These are phyloP conservation scores for Drosophila suboccidentalis DNA, from an alignment of 2,888 invertebrate species.

Conservation along the genomic window DNA sequence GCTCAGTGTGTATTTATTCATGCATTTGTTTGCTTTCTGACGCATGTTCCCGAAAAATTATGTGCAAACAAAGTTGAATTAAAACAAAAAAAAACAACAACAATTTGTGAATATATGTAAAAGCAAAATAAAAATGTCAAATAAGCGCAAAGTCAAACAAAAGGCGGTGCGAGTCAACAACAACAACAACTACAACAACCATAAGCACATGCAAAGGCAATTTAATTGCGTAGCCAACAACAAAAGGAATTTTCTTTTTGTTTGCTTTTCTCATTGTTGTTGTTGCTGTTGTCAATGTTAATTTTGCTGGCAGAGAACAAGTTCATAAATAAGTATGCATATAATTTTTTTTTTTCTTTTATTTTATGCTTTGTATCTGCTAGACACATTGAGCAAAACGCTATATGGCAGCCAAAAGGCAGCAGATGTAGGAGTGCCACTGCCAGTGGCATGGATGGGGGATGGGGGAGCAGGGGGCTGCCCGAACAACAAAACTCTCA, in stretches of 20 bases:
- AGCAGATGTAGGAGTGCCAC: neutral
- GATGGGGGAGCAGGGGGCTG: neutral
- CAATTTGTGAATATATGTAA: slow-evolving; percentile 18
- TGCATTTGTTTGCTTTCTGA: slow-evolving; percentile 79
- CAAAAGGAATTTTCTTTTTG: slow-evolving; percentile 48
- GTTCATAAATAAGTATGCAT: slow-evolving; percentile 77
- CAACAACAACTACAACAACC: slow-evolving; percentile 28
- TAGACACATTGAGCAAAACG: slow-evolving; percentile 50
- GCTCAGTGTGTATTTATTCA: slow-evolving; percentile 70
- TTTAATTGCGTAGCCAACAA: slow-evolving; percentile 74
- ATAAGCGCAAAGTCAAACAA: slow-evolving; percentile 80
- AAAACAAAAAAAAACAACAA: slow-evolving; percentile 49
- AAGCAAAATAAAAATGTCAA: slow-evolving; percentile 75
- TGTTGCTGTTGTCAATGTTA: slow-evolving; percentile 71
- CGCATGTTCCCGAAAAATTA: slow-evolving; percentile 80
- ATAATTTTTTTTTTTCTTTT: slow-evolving; percentile 53
- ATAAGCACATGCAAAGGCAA: slow-evolving; percentile 58
- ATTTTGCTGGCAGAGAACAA: slow-evolving; percentile 70
- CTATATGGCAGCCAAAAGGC: slow-evolving; percentile 46
- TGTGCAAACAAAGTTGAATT: slow-evolving; percentile 78
- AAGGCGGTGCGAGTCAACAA: slow-evolving; percentile 40
- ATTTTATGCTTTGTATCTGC: slow-evolving; percentile 49
- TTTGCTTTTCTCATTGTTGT: slow-evolving; percentile 31
- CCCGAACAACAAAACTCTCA: slow-evolving; percentile 59
- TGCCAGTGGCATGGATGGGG: neutral